Percentiles rank a stretch among this genome's conserved stretches.
Evolutionary conservation across 2,113 vertebrate species (phyloP).

Genomic region (Puffinus mauretanicus): DNA sequence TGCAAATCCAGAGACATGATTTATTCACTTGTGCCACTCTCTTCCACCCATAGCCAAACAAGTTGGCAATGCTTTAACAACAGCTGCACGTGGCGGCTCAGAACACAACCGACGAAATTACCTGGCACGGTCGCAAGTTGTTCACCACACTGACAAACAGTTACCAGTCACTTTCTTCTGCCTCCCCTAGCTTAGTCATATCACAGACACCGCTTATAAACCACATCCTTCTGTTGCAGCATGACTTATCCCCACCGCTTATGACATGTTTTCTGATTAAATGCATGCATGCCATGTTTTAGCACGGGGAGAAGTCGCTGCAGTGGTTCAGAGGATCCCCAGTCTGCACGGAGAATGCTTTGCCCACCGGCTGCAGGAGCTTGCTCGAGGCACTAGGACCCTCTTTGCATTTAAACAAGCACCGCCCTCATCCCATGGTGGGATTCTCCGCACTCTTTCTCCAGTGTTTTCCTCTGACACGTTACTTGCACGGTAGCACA

Average conservation of each 20-base stretch:
- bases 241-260: neutral
- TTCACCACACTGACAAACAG: slow-evolving; percentile 7
- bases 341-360: neutral
- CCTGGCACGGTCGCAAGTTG: neutral
- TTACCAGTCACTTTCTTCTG: slow-evolving; percentile 50
- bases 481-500: neutral
- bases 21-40: neutral
- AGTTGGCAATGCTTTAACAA: neutral
- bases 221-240: slow-evolving; percentile 51
- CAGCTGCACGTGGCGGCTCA: slow-evolving; percentile 9
- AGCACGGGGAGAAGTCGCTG: rapidly evolving
- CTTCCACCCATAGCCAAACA: neutral
- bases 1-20: neutral
- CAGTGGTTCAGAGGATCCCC: neutral
- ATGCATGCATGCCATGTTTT: neutral
- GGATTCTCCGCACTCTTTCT: neutral
- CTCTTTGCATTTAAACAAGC: neutral
- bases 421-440: neutral
- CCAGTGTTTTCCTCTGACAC: neutral
- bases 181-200: slow-evolving; percentile 23
- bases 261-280: neutral
- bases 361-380: neutral
- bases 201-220: neutral
- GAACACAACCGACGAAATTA: neutral
- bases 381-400: neutral